Base-by-base conservation (phyloP, 1,140 invertebrate species). In the Odontomachus brunneus region DNA sequence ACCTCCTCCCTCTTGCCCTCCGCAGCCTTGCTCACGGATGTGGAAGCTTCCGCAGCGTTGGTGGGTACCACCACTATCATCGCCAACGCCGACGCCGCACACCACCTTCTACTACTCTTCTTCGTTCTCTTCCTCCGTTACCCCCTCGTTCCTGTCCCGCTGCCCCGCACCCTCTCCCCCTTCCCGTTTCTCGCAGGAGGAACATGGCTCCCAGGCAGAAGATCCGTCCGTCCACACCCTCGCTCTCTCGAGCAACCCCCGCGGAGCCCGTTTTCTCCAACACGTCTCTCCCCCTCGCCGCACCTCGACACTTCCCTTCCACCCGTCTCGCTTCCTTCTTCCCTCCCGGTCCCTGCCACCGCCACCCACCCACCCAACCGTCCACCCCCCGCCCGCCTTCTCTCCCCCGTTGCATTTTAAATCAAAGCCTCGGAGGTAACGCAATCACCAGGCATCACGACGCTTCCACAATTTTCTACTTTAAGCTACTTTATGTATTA, bases 401-500 rank as follows among this genome's bases (percentile, higher is more conserved):
- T 87, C 65, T 91, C 92, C 91, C 91, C 92, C 93, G 93, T 92
- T 94, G 93, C 92, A 94, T 94, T 94, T 94, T 94, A 94, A 94
- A 94, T 94, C 93, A 94, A 94, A 94, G 93, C 93, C 93, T 87
- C 89, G 90, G 92, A 94, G 93, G 93, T 94, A 94, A 94, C 93
- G 93, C 93, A 94, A 94, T 94, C 93, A 94, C 93, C 93, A 92
- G 90, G 93, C 93, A 94, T 94, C 93, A 94, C 93, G 93, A 94
- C 93, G 93, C 93, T 94, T 94, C 93, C 93, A 94, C 93, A 94
- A 94, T 94, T 94, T 94, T 94, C 93, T 94, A 94, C 93, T 94
- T 94, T 94, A 94, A 94, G 93, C 93, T 94, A 94, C 93, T 94
- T 94, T 94, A 93, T 94, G 92, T 94, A 94, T 94, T 94, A 94